Evolutionary conservation across 2,888 invertebrate species (phyloP), one percentile per base, ranked within the genome.

Genomic region (Cantharis flavilabris): DNA sequence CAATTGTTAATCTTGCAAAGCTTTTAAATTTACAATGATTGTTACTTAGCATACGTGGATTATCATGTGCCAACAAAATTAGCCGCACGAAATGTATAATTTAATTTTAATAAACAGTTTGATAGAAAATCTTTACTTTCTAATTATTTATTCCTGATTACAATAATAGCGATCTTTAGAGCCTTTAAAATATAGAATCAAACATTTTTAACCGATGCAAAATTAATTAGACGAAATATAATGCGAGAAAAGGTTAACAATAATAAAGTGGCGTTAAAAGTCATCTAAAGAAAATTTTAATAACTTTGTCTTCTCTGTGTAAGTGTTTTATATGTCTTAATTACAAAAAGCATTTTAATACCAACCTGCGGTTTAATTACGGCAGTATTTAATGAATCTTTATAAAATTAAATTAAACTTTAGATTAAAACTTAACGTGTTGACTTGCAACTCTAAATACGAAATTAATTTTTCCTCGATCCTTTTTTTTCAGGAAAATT

Each of bases 261-360:
- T 23, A 67, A 67, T 23, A 23, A 67, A 67, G 65, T n/a, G 23
- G 65, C 23, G 18, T 5, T 64, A 64, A 67, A 67, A 67, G 23
- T 67, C 23, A 23, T 18, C 23, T 20, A 3, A 23, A 71, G 74
- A 74, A 62, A 71, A 69, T 71, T 69, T 33, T 71, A 73, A 62
- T 69, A 69, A 71, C 71, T 73, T 69, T 74, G 67, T 67, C 67
- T 71, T 49, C 74, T 74, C 26, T 62, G 69, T 30, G 69, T 30
- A 71, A 75, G 74, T 69, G 70, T 63, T 49, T 71, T 71, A 71
- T 70, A 26, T 23, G 67, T 73, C 75, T 73, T 78, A 78, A 78
- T 78, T 76, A 73, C 78, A 78, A 78, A 78, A 78, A 76, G 69
- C 71, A 73, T 78, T 77, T 73, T 78, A 76, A 78, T 78, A 78